Evolutionary conservation across 2,797 vertebrate species (phyloP).

Genomic region (Pipistrellus kuhlii): DNA sequence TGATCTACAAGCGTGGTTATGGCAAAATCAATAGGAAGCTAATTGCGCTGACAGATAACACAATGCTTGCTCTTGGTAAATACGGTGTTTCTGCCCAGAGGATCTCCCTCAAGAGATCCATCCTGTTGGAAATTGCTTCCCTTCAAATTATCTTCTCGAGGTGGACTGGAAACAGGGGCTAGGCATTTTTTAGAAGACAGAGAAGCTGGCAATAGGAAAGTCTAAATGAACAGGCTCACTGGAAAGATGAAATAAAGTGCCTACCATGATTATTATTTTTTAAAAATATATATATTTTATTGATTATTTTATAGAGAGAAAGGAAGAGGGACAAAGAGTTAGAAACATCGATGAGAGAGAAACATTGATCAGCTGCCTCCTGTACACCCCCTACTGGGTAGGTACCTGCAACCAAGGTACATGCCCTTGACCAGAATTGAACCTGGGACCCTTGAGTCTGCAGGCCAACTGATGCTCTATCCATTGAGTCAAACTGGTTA

Average conservation of each 20-base stretch:
- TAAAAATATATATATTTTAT: no score
- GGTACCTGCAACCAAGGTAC: no score
- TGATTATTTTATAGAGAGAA: no score
- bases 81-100: slow-evolving; percentile 94
- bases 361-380: no score
- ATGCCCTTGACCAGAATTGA: no score
- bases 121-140: slow-evolving; percentile 97
- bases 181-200: slow-evolving; percentile 97
- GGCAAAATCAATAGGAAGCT: slow-evolving; percentile 96
- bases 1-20: slow-evolving; percentile 96
- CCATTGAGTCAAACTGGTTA: no score
- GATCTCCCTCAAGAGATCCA: slow-evolving; percentile 96
- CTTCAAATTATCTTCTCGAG: slow-evolving; percentile 96
- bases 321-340: no score
- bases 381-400: no score
- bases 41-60: slow-evolving; percentile 94
- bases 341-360: no score
- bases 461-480: no score
- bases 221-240: slow-evolving; percentile 97
- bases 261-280: slow-evolving; percentile 54
- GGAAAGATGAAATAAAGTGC: slow-evolving; percentile 94
- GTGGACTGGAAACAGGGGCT: slow-evolving; percentile 96
- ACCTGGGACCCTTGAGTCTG: no score
- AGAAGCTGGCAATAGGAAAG: slow-evolving; percentile 96
- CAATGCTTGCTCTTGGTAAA: slow-evolving; percentile 92